These are phyloP conservation scores for Kryphioiulus occultus DNA, from an alignment of 2,888 invertebrate genomes.

Conservation along the genomic window DNA sequence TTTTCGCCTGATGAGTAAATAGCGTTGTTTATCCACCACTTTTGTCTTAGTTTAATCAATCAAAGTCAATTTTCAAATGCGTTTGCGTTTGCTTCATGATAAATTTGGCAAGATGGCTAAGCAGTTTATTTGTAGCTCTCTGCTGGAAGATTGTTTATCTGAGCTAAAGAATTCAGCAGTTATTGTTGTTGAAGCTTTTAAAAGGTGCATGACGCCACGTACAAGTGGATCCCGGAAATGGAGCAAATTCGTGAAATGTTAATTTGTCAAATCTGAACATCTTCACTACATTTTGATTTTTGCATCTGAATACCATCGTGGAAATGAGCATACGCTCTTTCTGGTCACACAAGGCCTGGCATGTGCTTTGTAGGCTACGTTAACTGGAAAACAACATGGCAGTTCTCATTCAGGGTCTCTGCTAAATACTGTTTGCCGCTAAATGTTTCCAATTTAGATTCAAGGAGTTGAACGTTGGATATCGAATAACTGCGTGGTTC, in stretches of 20 bases:
- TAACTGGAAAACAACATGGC: not conserved
- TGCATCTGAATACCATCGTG: not conserved
- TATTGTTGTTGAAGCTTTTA: not conserved
- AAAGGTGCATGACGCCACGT: not conserved
- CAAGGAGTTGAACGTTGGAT: not conserved
- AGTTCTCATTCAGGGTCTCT: not conserved
- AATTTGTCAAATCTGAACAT: not conserved
- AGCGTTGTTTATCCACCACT: no score
- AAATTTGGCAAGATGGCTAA: not conserved
- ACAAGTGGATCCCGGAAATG: not conserved
- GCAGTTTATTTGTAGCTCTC: not conserved
- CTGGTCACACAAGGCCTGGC: not conserved
- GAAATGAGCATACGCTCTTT: not conserved
- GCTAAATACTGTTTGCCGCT: conserved; percentile 2
- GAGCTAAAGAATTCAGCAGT: not conserved
- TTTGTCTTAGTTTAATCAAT: not conserved
- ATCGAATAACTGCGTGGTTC: not conserved
- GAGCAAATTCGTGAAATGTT: not conserved
- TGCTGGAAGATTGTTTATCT: not conserved
- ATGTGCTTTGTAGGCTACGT: not conserved
- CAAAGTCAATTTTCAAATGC: not conserved
- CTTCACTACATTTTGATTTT: conserved; percentile 4
- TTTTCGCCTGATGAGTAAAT: no score
- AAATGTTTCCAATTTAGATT: not conserved
- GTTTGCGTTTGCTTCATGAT: not conserved